Conservation (phyloP, 2,113 vertebrate genomes). For the Aspidoscelis tigris region DNA sequence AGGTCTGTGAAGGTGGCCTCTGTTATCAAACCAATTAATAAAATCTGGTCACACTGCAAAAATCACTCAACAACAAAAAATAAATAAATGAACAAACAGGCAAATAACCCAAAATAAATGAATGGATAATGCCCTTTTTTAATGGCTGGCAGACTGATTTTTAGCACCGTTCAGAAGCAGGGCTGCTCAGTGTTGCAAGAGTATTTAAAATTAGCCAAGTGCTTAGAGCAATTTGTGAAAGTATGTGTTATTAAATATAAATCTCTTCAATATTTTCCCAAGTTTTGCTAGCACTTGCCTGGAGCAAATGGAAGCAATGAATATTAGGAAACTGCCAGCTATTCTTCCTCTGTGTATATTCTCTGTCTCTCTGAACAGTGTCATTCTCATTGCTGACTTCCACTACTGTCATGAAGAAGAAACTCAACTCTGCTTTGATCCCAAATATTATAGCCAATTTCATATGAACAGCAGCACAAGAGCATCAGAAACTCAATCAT, state of each 20-base stretch:
- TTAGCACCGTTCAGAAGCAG: slow-evolving; percentile 16
- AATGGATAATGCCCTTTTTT: slow-evolving; percentile 14
- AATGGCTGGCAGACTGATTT: slow-evolving; percentile 11
- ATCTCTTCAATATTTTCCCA: slow-evolving; percentile 17
- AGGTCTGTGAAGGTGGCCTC: slow-evolving; percentile 9
- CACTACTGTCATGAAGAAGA: background rate
- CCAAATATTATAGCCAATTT: background rate
- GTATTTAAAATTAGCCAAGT: background rate
- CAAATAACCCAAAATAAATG: background rate
- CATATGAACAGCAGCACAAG: no score
- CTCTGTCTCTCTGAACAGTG: background rate
- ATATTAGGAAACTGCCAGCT: slow-evolving; percentile 34
- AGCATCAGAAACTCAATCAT: background rate
- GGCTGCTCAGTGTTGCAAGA: slow-evolving; percentile 22
- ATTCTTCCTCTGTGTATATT: background rate
- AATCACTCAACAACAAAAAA: background rate
- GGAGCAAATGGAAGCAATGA: slow-evolving; percentile 12
- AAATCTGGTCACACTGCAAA: slow-evolving; percentile 37
- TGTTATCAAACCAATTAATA: slow-evolving; percentile 33
- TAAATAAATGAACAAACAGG: slow-evolving; percentile 18
- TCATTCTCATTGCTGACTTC: background rate
- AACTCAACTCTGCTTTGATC: background rate
- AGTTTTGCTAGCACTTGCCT: slow-evolving; percentile 3
- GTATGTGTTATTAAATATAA: slow-evolving; percentile 27
- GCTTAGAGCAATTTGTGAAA: slow-evolving; percentile 37